Base-by-base conservation (phyloP, 1,140 invertebrate species). In the Oryzaephilus surinamensis region DNA sequence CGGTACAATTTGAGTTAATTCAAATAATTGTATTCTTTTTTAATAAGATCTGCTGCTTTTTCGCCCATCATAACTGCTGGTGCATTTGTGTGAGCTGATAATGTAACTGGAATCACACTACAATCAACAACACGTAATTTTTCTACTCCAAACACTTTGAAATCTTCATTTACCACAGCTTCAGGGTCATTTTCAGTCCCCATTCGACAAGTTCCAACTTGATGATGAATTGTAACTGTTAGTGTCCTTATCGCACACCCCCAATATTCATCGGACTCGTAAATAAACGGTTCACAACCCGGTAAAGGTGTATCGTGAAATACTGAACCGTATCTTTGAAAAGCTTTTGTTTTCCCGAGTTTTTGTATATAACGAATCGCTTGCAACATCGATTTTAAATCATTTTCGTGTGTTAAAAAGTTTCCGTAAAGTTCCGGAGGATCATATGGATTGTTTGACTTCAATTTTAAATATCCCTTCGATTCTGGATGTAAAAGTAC, bases 41-140 rank as follows among this genome's bases (percentile, higher is more conserved):
- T 79, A 14, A 92, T 84, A 54, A 91, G 68, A 56, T 89, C 81
- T 0, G 85, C 75, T 0, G 70, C 82, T 53, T 85, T 86, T 59
- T 93, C 88, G 0, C 73, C 89, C 28, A 93, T 81, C 87, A 93
- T 91, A 24, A 75, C 71, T 6, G 79, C 73, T 0, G 76, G 73
- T 0, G 79, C 80, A 41, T 77, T 82, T 0, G 79, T 73, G 50
- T 88, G 84, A 1, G 73, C 81, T 3, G 69, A 70, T 6, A 77
- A 66, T 10, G 83, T 66, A 2, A 60, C 61, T 0, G 84, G 84
- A 64, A 88, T 82, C 0, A 89, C 64, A 31, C 81, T 82, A 18
- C 73, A 73, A 56, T 89, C 84, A 0, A 73, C 74, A 1, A 88
- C 81, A 16, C 84, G 64, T 15, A 89, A 56, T 13, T 69, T 67